These are phyloP conservation scores for Rhopalosiphum maidis DNA, from an alignment of 1,140 invertebrate species.

Conservation along the genomic window DNA sequence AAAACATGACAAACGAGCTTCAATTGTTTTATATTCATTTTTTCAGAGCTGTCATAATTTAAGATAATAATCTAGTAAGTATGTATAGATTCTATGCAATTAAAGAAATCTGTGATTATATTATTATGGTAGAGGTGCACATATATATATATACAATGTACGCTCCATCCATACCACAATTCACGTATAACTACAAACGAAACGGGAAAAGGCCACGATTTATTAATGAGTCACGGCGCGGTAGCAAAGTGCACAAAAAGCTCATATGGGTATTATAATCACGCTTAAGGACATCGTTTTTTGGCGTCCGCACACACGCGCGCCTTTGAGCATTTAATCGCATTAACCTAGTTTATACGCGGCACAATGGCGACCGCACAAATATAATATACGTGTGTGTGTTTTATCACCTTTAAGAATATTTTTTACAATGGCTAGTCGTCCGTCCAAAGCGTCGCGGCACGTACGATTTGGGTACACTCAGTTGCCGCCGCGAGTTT, in stretches of 20 bases:
- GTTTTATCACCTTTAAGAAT: not conserved
- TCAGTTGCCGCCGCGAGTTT: not conserved
- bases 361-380: not conserved
- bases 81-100: no score
- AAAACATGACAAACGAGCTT: no score
- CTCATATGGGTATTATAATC: not conserved
- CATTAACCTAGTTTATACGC: conserved; percentile 14
- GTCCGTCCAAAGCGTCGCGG: not conserved
- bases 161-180: not conserved
- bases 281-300: not conserved
- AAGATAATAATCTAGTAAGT: no score
- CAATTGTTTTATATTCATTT: no score
- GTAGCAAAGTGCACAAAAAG: not conserved
- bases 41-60: no score
- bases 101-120: not conserved
- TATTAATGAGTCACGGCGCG: not conserved
- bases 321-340: not conserved
- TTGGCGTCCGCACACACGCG: not conserved
- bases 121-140: not conserved
- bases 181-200: not conserved
- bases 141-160: no score
- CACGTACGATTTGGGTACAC: not conserved
- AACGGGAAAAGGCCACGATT: not conserved
- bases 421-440: not conserved
- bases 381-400: not conserved